Evolutionary conservation across 1,140 invertebrate genomes (phyloP).

Genomic region (Mercenaria mercenaria): DNA sequence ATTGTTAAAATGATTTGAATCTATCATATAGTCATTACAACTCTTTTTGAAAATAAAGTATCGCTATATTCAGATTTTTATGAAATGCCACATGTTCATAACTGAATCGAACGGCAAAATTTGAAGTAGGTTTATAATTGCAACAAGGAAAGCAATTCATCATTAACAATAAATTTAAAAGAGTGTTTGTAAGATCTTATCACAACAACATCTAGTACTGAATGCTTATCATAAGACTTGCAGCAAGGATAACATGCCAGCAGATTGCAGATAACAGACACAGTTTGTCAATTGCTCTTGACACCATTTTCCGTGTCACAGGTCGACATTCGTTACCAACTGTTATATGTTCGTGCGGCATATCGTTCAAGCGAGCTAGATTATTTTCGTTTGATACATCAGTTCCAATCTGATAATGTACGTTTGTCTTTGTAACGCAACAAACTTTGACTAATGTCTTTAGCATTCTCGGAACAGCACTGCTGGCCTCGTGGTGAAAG

Average conservation of each 20-base stretch:
- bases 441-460: background rate
- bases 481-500: background rate
- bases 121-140: too few relatives aligned
- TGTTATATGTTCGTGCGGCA: background rate
- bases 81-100: too few relatives aligned
- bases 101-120: too few relatives aligned
- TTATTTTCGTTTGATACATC: background rate
- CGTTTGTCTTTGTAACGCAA: background rate
- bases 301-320: constrained; percentile 41
- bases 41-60: too few relatives aligned
- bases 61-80: too few relatives aligned
- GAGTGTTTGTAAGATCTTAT: too few relatives aligned
- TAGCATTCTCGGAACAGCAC: background rate
- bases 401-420: background rate
- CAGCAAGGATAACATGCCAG: constrained; percentile 19
- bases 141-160: too few relatives aligned
- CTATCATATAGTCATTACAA: too few relatives aligned
- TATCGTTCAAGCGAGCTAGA: background rate
- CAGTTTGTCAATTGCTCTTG: constrained; percentile 19
- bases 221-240: background rate
- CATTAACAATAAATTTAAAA: too few relatives aligned
- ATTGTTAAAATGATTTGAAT: too few relatives aligned
- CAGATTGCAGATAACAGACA: constrained; percentile 28
- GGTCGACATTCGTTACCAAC: background rate
- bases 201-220: too few relatives aligned